Evolutionary conservation across 2,113 vertebrate genomes (phyloP), one percentile per base, ranked within the genome.

Genomic region (Elanoides forficatus): DNA sequence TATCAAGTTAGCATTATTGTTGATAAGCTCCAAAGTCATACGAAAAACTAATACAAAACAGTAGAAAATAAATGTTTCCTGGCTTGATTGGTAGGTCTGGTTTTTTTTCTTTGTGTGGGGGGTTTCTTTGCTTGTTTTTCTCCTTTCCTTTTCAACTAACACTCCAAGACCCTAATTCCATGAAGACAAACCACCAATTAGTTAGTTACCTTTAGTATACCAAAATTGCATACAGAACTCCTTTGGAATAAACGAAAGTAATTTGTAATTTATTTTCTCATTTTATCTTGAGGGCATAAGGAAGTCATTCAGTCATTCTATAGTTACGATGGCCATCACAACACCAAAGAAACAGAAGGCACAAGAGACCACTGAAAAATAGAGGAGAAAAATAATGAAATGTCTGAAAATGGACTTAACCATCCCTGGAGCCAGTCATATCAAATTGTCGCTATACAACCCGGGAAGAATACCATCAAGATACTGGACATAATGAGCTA

Each of bases 41-140:
- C 15, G 38, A 47, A 82, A 96, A 84, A 26, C n/a, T 81, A 95
- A 71, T 15, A 92, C 27, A 92, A 76, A 90, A 32, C 53, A 95
- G 27, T 7, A 88, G 21, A 43, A 91, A 93, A 79, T 60, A 34
- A n/a, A 56, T 3, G 18, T 90, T 59, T 66, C 14, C 21, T 40
- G 25, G 26, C 22, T 47, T 66, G 20, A 71, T 87, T 32, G 43
- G 22, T n/a, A 68, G 4, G 7, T 15, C 5, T 63, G 32, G 5
- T 0, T 0, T 5, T 29, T 65, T 52, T n/a, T 42, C 3, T 7
- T 25, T 34, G 18, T 3, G 8, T 5, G 13, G 0, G 18, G 2
- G 7, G 38, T 8, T 18, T 21, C 23, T 42, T 70, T 10, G 15
- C n/a, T 43, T 52, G 18, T 14, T 59, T 59, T 79, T n/a, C 23